A percentile compares a stretch with the other conserved stretches of the same genome.
phyloP scores from a whole-genome alignment of 2,888 invertebrate genomes.

The Ctenicera cuprea region DNA sequence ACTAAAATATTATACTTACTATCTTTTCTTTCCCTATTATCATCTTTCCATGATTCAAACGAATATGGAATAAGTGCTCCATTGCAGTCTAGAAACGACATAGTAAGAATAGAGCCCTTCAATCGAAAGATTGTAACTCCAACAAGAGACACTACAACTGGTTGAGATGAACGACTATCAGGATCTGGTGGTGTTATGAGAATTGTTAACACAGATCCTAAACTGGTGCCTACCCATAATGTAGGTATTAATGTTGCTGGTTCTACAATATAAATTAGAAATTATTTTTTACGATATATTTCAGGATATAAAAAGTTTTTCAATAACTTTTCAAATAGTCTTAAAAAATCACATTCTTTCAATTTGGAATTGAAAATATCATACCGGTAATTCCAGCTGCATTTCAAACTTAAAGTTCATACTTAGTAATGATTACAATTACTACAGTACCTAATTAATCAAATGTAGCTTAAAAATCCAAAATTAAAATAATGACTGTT shows the following conservation, averaged over 20 bases:
- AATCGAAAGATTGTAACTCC: conserved; percentile 97
- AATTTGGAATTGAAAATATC: too few species aligned
- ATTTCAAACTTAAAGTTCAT: too few species aligned
- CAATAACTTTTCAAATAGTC: too few species aligned
- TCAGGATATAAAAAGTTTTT: too few species aligned
- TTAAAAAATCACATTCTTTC: too few species aligned
- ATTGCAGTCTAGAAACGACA: conserved; percentile 97
- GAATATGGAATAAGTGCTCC: conserved; percentile 94
- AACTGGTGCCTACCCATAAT: conserved; percentile 98
- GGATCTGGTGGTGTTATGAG: conserved; percentile 88
- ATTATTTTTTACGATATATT: not conserved
- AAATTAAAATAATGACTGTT: too few species aligned
- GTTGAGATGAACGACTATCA: conserved; percentile 88
- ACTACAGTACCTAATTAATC: too few species aligned
- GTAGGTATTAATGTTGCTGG: conserved; percentile 89
- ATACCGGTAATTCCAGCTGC: too few species aligned
- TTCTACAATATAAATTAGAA: conserved; percentile 76
- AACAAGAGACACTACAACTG: conserved; percentile 92
- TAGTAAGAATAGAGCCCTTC: conserved; percentile 94
- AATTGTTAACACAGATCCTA: conserved; percentile 96
- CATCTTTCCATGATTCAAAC: conserved; percentile 95
- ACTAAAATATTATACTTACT: conserved; percentile 46
- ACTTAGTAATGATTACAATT: too few species aligned
- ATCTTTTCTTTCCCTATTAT: conserved; percentile 77
- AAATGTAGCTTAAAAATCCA: too few species aligned